Evolutionary conservation across 2,888 invertebrate species (phyloP), one percentile per base, ranked within the genome.

Genomic region (Aphidoletes aphidimyza): DNA sequence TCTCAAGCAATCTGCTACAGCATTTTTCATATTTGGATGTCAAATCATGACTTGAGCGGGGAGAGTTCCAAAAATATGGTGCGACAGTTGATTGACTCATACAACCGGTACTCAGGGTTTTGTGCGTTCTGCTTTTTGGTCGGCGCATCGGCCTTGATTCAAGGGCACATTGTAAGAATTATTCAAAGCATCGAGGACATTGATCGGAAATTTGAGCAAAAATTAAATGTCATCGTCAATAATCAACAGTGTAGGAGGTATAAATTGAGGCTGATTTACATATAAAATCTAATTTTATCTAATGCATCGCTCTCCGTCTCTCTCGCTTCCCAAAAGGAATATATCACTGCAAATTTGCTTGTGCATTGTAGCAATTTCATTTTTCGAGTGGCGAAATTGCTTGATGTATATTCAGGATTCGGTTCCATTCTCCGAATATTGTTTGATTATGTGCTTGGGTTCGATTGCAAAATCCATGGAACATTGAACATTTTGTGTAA

Each of bases 381-480:
- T 83, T 22, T 45, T 83, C 11, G 83, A 83, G 45, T 83, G 22
- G 26, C 83, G 42, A 42, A 83, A 83, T 45, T 83, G 83, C 45
- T 45, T 83, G 19, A 83, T 83, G 83, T 83, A 83, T 11, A 83
- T 83, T 45, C 22, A 42, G 5, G 42, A n/a, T 2, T 14, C 42
- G 3, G 42, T 83, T 1, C 83, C 83, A 45, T 83, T 83, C 26
- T 83, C 83, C n/a, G 83, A 83, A 45, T 83, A 42, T 11, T 83
- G 83, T 37, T 22, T 85, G 0, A 19, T 84, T 34, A 81, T 85
- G n/a, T 85, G 85, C 14, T 17, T 85, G 2, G 69, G 69, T 69
- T 30, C 0, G 69, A 69, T 69, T 69, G 5, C 47, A 47, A 54
- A 54, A 22, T 54, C 22, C 17, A 47, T 47, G 19, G 17, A 47